Conservation (phyloP, 2,797 vertebrate species). For the Novumbra hubbsi region DNA sequence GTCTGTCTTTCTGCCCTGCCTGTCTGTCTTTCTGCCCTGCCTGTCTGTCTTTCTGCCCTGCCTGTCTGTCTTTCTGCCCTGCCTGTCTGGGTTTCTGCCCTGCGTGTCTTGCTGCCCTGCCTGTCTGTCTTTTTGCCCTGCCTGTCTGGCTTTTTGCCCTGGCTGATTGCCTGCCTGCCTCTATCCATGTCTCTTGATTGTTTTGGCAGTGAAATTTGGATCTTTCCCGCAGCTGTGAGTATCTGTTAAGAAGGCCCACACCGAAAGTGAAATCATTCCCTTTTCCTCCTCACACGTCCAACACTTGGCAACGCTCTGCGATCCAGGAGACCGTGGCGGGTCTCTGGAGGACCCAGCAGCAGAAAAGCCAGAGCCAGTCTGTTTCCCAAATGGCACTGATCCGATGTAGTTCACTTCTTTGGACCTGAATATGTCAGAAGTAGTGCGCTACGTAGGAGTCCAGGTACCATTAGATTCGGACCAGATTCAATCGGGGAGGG, state of each 20-base stretch:
- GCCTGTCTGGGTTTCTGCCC: no score
- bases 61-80: not conserved
- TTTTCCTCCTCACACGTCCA: slow-evolving; percentile 54
- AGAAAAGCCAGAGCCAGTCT: slow-evolving; percentile 27
- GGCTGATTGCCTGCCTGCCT: slow-evolving; percentile 8
- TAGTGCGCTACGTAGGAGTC: not conserved
- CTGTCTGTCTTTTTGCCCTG: not conserved
- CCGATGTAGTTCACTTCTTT: not conserved
- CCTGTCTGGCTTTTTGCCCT: no score
- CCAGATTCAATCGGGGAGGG: slow-evolving; percentile 64
- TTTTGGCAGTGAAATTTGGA: slow-evolving; percentile 32
- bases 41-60: not conserved
- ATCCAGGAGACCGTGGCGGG: slow-evolving; percentile 17
- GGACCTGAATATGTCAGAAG: not conserved
- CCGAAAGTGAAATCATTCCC: slow-evolving; percentile 42
- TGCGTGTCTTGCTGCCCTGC: no score
- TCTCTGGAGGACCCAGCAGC: slow-evolving; percentile 32
- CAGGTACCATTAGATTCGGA: not conserved
- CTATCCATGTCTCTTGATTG: slow-evolving; percentile 23
- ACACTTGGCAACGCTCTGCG: slow-evolving; percentile 44
- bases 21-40: not conserved
- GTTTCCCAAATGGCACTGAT: not conserved
- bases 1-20: not conserved
- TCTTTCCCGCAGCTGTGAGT: slow-evolving; percentile 44
- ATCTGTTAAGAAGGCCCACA: slow-evolving; percentile 42